Conservation (phyloP, 2,113 vertebrate genomes). For the Neogobius melanostomus region DNA sequence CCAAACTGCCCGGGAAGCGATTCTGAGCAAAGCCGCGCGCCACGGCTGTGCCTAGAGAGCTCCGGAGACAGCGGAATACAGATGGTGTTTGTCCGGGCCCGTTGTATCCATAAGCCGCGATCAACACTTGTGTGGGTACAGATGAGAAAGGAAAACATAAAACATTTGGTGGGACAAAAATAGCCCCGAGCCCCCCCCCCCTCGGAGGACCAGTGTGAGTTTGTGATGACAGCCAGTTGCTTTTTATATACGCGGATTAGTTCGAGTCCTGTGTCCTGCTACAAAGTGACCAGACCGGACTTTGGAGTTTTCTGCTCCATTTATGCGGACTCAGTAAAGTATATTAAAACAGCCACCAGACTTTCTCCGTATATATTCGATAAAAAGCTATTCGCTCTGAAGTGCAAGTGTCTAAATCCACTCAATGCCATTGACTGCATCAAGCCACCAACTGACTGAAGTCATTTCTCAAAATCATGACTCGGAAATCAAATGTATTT, state of each 20-base stretch:
- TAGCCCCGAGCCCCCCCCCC: not conserved
- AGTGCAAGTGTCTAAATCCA: too few relatives aligned
- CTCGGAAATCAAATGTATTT: too few relatives aligned
- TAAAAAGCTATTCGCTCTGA: too few relatives aligned
- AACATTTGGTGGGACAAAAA: constrained; percentile 9
- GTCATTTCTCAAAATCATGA: too few relatives aligned
- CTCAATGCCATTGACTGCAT: too few relatives aligned
- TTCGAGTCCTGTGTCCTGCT: not conserved
- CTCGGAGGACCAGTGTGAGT: not conserved
- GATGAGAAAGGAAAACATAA: constrained; percentile 5
- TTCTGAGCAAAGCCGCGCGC: constrained; percentile 13
- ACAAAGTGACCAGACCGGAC: too few relatives aligned
- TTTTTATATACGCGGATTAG: not conserved
- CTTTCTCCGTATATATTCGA: too few relatives aligned
- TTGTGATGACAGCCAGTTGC: too few relatives aligned
- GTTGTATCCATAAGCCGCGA: constrained; percentile 7
- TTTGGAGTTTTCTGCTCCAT: too few relatives aligned
- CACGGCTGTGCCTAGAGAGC: constrained; percentile 15
- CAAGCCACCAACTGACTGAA: too few relatives aligned
- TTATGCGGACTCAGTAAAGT: too few relatives aligned
- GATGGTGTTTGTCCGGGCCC: constrained; percentile 27
- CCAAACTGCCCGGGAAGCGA: constrained; percentile 22
- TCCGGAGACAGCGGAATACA: constrained; percentile 17
- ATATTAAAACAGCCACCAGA: too few relatives aligned
- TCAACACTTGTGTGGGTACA: constrained; percentile 5